Base-by-base conservation (phyloP, 1,140 invertebrate genomes). In the Himalopsyche phryganea region DNA sequence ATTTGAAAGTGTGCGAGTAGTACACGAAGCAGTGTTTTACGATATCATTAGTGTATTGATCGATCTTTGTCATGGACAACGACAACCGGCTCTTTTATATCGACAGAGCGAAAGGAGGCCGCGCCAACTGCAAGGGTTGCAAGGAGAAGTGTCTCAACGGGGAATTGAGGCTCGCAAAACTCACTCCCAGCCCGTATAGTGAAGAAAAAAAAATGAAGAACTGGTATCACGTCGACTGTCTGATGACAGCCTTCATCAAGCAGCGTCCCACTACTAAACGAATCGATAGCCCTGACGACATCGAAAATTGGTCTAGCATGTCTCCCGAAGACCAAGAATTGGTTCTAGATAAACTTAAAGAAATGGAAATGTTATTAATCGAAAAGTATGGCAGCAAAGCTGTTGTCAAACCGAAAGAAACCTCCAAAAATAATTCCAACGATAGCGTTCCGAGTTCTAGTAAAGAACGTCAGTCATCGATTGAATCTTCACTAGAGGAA, bases 71-170 rank as follows among this genome's bases (percentile, higher is more conserved):
- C 9, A 28, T 28, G 23, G 51, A 23, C n/a, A 15, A 54, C 49
- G 66, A 68, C 1, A 79, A 82, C 52, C 81, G 80, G 58, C 80
- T 81, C 2, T 90, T 88, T 68, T 83, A 77, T 35, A 80, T 86
- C 10, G 91, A 93, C 55, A 80, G 87, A 60, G 91, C 90, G 0
- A 92, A 92, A 74, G 81, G 83, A 0, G 88, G 88, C 0, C 80
- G 88, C 36, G 88, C 91, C 0, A 82, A 83, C n/a, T 95, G 92
- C 69, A 93, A 93, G 68, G 89, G 88, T 70, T 95, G 92, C 71
- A 94, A 93, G 75, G 73, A 82, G 49, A 86, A 89, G 65, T 88
- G 92, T 66, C 81, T 84, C 3, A 85, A 86, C 68, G 88, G 85
- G 17, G 73, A 81, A 36, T 65, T 92, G 32, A 76, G 90, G 50